A percentile compares a stretch with the other conserved stretches of the same genome.
Conservation (phyloP, 37 sponge, comb jelly and placozoan genomes). For the Theonella swinhoei region DNA sequence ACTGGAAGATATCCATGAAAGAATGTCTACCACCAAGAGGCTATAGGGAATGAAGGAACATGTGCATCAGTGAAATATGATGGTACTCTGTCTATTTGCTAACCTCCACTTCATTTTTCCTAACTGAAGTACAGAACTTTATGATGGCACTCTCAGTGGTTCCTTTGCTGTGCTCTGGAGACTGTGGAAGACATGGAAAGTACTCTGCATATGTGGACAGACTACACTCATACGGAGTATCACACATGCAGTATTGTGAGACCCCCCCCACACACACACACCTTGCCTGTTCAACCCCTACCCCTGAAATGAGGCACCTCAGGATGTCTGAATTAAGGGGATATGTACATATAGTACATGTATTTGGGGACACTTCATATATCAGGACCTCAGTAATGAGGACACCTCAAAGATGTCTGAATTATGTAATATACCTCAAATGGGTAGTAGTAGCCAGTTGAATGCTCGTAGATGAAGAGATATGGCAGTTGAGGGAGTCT, state of each 20-base stretch:
- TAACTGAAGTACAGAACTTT: not conserved
- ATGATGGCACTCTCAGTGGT: conserved; percentile 15
- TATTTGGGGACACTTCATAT: too few relatives aligned
- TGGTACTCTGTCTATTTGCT: not conserved
- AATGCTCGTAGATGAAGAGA: conserved; percentile 49
- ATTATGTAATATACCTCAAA: conserved; percentile 7
- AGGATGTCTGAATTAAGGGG: too few relatives aligned
- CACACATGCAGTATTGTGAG: not conserved
- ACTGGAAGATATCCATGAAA: not conserved
- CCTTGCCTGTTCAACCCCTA: not conserved
- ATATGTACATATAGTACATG: too few relatives aligned
- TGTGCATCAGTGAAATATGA: not conserved
- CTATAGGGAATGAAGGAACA: not conserved
- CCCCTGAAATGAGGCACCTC: not conserved
- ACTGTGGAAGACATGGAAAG: not conserved
- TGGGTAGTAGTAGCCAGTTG: conserved; percentile 42
- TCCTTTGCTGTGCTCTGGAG: conserved; percentile 1
- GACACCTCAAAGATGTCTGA: not conserved
- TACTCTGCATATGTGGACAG: not conserved
- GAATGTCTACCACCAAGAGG: conserved; percentile 22
- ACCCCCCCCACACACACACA: not conserved
- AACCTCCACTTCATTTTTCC: conserved; percentile 9
- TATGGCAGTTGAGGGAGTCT: conserved; percentile 15
- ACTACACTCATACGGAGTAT: not conserved
- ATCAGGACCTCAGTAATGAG: not conserved